Evolutionary conservation across 2,797 vertebrate species (phyloP), one percentile per base, ranked within the genome.

Genomic region (Sus cebifrons): DNA sequence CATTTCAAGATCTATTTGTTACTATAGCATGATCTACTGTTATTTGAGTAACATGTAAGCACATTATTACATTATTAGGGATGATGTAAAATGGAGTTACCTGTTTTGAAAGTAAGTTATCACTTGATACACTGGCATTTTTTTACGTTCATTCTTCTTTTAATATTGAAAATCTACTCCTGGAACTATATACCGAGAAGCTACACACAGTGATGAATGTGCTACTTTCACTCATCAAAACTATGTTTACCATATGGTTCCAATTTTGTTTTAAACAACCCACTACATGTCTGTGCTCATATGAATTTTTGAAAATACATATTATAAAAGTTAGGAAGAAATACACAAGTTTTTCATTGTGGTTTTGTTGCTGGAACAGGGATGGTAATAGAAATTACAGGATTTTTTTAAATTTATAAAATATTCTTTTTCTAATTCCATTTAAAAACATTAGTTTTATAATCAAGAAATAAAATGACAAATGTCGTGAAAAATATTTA

Each of bases 241-340:
- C 40, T 85, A 0, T 52, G 29, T 79, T 84, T 73, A 78, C 27
- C 71, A 6, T 29, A 70, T 32, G 23, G 71, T 56, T 49, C 32
- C 16, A 85, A 52, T 68, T 93, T 86, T 86, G 58, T 29, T 74
- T 65, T 78, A 17, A 44, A 82, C 60, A 54, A n/a, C 13, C 23
- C 13, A 82, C 74, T 87, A 60, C 2, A 27, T 11, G 58, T 49
- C 3, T 40, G 71, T 89, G 29, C 16, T 10, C 23, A 25, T 83
- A 77, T 77, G 62, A 83, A 94, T 11, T 71, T 71, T 82, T 96
- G 12, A 40, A 94, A 82, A 52, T 70, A 89, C 11, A 54, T 15
- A 32, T 64, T 94, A 29, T 1, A 86, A 17, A 92, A 44, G 15
- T 71, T 86, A 49, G 9, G 6, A 74, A 36, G 2, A 81, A 65